phyloP scores from a whole-genome alignment of 1,140 invertebrate species.

The Dreissena polymorpha region DNA sequence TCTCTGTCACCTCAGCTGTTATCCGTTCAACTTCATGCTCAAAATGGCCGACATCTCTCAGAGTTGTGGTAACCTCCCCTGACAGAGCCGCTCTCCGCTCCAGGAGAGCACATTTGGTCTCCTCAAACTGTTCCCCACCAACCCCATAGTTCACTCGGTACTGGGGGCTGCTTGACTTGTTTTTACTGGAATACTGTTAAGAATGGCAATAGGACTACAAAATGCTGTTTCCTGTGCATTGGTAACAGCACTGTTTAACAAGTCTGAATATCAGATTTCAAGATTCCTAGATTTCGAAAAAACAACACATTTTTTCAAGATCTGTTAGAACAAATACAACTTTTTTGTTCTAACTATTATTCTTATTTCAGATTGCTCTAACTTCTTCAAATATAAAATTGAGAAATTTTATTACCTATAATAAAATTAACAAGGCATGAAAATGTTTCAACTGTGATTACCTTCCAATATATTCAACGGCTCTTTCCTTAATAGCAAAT shows the following conservation, averaged over 20 bases:
- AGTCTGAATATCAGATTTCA: no score
- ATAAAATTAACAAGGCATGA: no score
- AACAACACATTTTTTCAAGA: background rate
- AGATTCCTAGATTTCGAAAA: no score
- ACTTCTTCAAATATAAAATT: no score
- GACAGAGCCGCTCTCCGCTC: constrained; percentile 23
- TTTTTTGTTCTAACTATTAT: no score
- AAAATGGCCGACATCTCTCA: constrained; percentile 46
- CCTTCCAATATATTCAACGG: no score
- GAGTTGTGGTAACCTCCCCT: constrained; percentile 39
- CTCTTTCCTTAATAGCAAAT: no score
- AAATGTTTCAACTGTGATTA: no score
- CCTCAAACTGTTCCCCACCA: constrained; percentile 16
- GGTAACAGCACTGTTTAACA: no score
- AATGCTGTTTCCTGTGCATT: background rate
- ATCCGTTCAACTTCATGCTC: constrained; percentile 43
- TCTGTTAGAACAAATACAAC: no score
- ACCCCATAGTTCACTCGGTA: constrained; percentile 40
- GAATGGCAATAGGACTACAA: background rate
- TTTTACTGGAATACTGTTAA: constrained; percentile 27
- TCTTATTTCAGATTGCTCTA: no score
- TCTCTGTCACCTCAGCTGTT: constrained; percentile 31
- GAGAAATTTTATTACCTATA: no score
- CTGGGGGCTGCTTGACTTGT: constrained; percentile 9
- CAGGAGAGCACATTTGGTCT: constrained; percentile 30